Evolutionary conservation across 2,888 invertebrate genomes (phyloP).

Genomic region (Chironomus riparius): DNA sequence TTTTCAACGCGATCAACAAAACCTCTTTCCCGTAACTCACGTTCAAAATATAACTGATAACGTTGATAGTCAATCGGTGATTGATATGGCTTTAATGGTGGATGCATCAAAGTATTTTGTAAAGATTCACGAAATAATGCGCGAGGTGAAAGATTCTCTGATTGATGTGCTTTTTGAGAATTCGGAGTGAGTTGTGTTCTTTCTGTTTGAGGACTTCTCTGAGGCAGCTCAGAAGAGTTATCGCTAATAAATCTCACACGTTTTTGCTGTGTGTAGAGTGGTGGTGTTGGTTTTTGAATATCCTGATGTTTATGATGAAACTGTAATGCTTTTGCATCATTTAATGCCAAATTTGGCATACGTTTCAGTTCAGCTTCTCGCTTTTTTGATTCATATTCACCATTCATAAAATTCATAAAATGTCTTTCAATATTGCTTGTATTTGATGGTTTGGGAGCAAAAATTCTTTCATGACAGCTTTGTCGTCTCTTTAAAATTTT

Average conservation of each 20-base stretch:
- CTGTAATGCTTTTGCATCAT: neutral
- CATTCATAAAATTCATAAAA: neutral
- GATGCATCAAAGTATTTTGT: neutral
- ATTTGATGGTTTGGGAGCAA: neutral
- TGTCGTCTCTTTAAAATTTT: neutral
- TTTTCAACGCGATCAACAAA: neutral
- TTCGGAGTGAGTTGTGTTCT: neutral
- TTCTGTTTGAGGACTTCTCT: neutral
- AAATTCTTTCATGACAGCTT: slow-evolving; percentile 17
- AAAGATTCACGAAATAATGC: neutral
- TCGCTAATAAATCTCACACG: slow-evolving; percentile 2
- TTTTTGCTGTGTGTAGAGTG: neutral
- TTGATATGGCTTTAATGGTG: neutral
- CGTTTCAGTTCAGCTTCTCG: neutral
- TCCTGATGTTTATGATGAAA: neutral
- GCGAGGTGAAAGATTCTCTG: neutral
- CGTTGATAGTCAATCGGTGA: neutral
- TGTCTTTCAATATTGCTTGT: neutral
- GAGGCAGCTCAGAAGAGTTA: neutral
- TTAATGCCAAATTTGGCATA: neutral
- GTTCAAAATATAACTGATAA: neutral
- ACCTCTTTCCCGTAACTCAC: neutral
- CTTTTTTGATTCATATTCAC: neutral
- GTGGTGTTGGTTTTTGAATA: neutral
- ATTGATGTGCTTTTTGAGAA: neutral